Evolutionary conservation across 1,140 invertebrate genomes (phyloP).

Genomic region (Leptinotarsa undecemlineata): DNA sequence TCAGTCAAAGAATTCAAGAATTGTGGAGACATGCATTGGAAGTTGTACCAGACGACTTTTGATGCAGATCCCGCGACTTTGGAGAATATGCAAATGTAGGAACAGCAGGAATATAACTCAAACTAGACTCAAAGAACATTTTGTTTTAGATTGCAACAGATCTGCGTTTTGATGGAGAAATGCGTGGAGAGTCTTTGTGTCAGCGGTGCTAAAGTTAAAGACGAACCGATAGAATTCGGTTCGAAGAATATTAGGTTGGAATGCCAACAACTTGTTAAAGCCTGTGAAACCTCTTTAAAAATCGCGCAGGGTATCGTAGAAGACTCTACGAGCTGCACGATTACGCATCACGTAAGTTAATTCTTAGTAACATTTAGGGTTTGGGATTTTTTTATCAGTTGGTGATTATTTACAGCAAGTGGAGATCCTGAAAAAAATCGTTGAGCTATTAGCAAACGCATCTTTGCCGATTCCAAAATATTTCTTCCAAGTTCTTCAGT

Average conservation of each 20-base stretch:
- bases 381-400: background rate
- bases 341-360: conserved; percentile 55
- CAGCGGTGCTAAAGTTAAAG: conserved; percentile 46
- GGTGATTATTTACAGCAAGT: conserved; percentile 64
- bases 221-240: conserved; percentile 48
- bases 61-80: conserved; percentile 89
- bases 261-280: conserved; percentile 52
- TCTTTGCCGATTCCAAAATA: conserved; percentile 79
- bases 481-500: conserved; percentile 87
- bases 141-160: conserved; percentile 70
- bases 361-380: background rate
- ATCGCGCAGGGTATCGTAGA: conserved; percentile 50
- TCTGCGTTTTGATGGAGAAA: conserved; percentile 73
- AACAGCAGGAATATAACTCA: background rate
- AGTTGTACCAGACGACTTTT: conserved; percentile 88
- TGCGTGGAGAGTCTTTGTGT: conserved; percentile 74
- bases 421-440: conserved; percentile 68
- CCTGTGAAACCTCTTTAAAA: conserved; percentile 52
- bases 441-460: conserved; percentile 67
- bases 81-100: conserved; percentile 72
- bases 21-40: conserved; percentile 78
- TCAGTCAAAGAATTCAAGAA: conserved; percentile 74
- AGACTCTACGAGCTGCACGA: conserved; percentile 48
- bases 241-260: conserved; percentile 49
- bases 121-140: background rate